Base-by-base conservation (phyloP, 2,797 vertebrate species). In the Chaunax sp. region DNA sequence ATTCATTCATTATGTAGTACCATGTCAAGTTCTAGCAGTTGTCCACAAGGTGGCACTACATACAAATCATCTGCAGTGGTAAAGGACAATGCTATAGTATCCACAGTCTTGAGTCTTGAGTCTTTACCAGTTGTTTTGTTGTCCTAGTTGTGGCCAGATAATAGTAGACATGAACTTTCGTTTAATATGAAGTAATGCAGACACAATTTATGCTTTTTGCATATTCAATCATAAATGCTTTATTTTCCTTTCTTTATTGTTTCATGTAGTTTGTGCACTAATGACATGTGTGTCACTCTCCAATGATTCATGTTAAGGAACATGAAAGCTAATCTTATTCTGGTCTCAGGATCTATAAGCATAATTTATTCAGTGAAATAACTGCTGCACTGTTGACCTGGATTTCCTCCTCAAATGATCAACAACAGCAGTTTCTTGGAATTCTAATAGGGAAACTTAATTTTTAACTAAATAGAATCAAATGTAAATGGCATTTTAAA, bases 41-140 rank as follows among this genome's bases (percentile, higher is more conserved):
- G 51, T 73, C 87, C 89, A 89, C 75, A 65, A 72, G 87, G 77
- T 87, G 87, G 85, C 82, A 83, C 33, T 70, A 69, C n/a, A 75
- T 70, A 60, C 85, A 69, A 77, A 80, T 60, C 22, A 80, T 53
- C 45, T 41, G 41, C 37, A 62, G 40, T 16, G 10, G 5, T 57
- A 38, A 58, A n/a, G 52, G 5, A 59, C 18, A 37, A 46, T 28
- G 19, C 25, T 23, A 20, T 2, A 4, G 5, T 12, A n/a, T 46
- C 2, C 19, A n/a, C 11, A 23, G 23, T 38, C 10, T 12, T 22
- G 6, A 6, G 6, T 40, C 9, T 9, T 30, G 5, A 1, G 9
- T 30, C 28, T 30, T 30, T 30, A 30, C 28, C 28, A 30, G 28
- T 30, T 2, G 2, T 16, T 15, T 11, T 35, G 33, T 35, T 35